Base-by-base conservation (phyloP, 2,888 invertebrate genomes). In the Drosophila borealis region DNA sequence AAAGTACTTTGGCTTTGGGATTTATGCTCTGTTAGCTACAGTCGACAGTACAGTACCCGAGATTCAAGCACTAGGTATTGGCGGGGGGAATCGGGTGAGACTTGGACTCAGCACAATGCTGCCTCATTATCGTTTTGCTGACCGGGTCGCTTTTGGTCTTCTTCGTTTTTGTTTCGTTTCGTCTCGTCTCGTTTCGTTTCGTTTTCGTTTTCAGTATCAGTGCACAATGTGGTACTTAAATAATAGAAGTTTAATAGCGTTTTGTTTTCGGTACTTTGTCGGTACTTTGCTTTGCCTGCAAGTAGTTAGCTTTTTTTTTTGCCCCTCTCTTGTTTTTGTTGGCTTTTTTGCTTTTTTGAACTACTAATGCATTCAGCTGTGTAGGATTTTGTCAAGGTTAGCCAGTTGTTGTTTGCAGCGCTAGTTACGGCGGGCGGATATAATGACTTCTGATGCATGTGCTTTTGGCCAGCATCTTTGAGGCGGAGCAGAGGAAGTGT, bases 301-400 rank as follows among this genome's bases (percentile, higher is more conserved):
- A 84, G 87, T 81, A 73, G 73, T 77, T 76, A 66, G 68, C 64
- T 80, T 57, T 60, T 68, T 44, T 21, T 61, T 19, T 17, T n/a
- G 13, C 45, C 45, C 13, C 13, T 45, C n/a, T 33, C 59, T 62
- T 42, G 53, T 44, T 46, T 54, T 54, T 25, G 42, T 54, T 42
- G 17, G 29, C 2, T 29, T 59, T 56, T 48, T 78, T 69, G 70
- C 56, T 66, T 64, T 68, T 85, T 78, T 91, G 90, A 91, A 90
- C 90, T 90, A 91, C 90, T 90, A 91, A 91, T 88, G 88, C 90
- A 87, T 90, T 91, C 90, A 90, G 86, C 90, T 91, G 91, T 90
- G 90, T 90, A 91, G 82, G 89, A 91, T 90, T 90, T 91, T 91
- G 90, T 90, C 90, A 91, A 90, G 90, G 90, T 91, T 90, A 90